Evolutionary conservation across 1,140 invertebrate genomes (phyloP), one percentile per base, ranked within the genome.

Genomic region (Fopius arisanus): DNA sequence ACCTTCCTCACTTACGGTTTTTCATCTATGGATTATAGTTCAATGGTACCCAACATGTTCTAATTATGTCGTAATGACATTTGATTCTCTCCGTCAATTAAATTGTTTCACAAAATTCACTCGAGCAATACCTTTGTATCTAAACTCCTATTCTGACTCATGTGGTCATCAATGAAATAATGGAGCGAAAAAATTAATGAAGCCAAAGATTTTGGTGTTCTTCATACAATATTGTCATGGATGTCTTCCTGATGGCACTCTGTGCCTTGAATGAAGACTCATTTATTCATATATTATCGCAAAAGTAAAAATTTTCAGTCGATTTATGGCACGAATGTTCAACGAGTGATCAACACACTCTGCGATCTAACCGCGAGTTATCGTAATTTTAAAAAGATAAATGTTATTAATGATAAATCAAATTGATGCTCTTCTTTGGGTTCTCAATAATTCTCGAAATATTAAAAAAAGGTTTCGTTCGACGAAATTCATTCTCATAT

Each of bases 191-290:
- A 74, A 66, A 48, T 28, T 33, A 31, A 16, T 63, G 21, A 51
- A 65, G 69, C 40, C 59, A 21, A 59, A 67, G 54, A 75, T 70
- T 63, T 70, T 65, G 67, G 73, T 78, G 75, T 75, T 76, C 48
- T 70, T 73, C 43, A 54, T 75, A 72, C 74, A 78, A 81, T 79
- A 79, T 81, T 81, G 80, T 81, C 80, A 81, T 78, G 76, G 75
- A 75, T 40, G 63, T 73, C 51, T 37, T 68, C 65, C 67, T 28
- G 29, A 1, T 65, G 2, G 33, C n/a, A 16, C 16, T 33, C 26
- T 31, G 16, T 65, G n/a, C 28, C 29, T 4, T 12, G n/a, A 33
- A 65, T 65, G 7, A 31, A 29, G 16, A 10, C 10, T 16, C 33
- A 65, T 31, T 65, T 65, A 65, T 65, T 31, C 16, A 29, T 31